Conservation (phyloP, 2,113 vertebrate species). For the Periophthalmodon schlosseri region DNA sequence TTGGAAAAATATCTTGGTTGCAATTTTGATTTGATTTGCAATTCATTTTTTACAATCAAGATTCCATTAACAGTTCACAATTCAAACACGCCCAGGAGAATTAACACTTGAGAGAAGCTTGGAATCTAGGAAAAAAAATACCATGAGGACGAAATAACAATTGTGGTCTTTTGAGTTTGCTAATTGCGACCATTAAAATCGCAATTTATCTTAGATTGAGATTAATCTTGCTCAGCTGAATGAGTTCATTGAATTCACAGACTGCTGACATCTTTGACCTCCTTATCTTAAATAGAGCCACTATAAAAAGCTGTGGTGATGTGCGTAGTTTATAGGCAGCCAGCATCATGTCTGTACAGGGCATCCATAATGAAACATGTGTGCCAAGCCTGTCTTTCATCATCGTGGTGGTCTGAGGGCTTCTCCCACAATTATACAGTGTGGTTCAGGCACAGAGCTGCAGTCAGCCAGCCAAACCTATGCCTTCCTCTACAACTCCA, state of each 20-base stretch:
- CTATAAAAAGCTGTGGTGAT: slow-evolving; percentile 48
- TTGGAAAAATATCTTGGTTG: no score
- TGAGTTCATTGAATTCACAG: slow-evolving; percentile 26
- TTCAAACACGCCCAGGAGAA: no score
- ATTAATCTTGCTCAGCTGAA: neutral
- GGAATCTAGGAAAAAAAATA: no score
- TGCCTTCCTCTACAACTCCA: slow-evolving; percentile 63
- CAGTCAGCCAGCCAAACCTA: slow-evolving; percentile 52
- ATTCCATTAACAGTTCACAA: no score
- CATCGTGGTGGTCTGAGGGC: slow-evolving; percentile 71
- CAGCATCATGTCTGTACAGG: slow-evolving; percentile 55
- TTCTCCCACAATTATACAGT: slow-evolving; percentile 62
- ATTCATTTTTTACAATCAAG: no score
- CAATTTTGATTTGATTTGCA: neutral
- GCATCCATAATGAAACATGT: slow-evolving; percentile 63
- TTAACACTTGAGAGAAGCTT: no score
- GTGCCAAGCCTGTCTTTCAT: slow-evolving; percentile 63
- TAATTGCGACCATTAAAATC: neutral
- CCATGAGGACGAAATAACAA: no score
- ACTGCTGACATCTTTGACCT: slow-evolving; percentile 29
- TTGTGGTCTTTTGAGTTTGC: no score
- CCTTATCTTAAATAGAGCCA: slow-evolving; percentile 43
- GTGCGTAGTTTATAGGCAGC: slow-evolving; percentile 25
- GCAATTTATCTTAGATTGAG: neutral
- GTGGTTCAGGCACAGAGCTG: slow-evolving; percentile 61